These are phyloP conservation scores for Myxocyprinus asiaticus DNA, from an alignment of 2,113 vertebrate species.

Conservation along the genomic window DNA sequence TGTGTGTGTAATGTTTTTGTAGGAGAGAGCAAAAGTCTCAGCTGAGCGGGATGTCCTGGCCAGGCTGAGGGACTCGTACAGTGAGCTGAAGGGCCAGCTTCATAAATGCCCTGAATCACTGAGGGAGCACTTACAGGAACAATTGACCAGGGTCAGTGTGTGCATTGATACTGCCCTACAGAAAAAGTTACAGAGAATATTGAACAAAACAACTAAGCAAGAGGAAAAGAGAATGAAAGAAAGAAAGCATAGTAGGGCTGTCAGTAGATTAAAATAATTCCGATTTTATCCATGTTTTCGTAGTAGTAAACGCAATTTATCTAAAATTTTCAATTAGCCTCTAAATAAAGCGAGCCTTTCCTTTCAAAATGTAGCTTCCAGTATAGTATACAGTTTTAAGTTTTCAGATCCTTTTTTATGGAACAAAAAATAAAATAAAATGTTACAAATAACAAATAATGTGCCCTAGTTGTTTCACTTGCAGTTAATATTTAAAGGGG, in stretches of 20 bases:
- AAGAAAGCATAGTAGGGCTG: neutral
- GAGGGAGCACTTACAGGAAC: slow-evolving; percentile 95
- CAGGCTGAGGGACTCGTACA: slow-evolving; percentile 88
- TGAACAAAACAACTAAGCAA: slow-evolving; percentile 13
- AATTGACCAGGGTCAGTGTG: slow-evolving; percentile 96
- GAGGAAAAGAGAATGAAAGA: neutral
- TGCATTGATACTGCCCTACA: slow-evolving; percentile 24
- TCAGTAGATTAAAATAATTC: neutral
- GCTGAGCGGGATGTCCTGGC: slow-evolving; percentile 90
- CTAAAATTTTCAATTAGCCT: too few species aligned
- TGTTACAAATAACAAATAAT: too few species aligned
- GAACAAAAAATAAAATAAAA: too few species aligned
- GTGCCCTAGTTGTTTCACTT: too few species aligned
- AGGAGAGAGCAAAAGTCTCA: slow-evolving; percentile 96
- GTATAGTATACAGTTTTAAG: too few species aligned
- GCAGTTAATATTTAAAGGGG: too few species aligned
- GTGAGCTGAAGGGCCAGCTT: slow-evolving; percentile 95
- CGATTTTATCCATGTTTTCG: too few species aligned
- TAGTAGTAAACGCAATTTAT: too few species aligned
- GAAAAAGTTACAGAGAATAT: slow-evolving; percentile 13
- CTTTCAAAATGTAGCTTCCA: too few species aligned
- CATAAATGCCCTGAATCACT: slow-evolving; percentile 96
- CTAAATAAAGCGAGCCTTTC: too few species aligned
- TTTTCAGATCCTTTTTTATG: too few species aligned
- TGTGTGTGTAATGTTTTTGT: slow-evolving; percentile 70